Base-by-base conservation (phyloP, 2,888 invertebrate species). In the Xestia rhomboidea region DNA sequence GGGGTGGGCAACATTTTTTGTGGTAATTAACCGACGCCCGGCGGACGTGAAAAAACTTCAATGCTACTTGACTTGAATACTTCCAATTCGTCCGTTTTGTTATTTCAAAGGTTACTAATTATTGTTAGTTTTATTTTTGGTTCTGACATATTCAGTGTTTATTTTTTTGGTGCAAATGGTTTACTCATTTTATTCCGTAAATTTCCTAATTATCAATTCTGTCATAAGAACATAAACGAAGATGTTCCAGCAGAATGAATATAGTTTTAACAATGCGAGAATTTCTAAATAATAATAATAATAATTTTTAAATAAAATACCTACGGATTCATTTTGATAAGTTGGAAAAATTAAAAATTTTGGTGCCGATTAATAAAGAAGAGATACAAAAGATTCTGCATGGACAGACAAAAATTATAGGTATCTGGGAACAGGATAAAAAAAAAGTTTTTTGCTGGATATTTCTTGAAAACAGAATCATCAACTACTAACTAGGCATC, bases 1-100 rank as follows among this genome's bases (percentile, higher is more conserved):
- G 89, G 94, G 95, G 95, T 95, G 95, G 95, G 90, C 94, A 90
- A 90, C 91, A 91, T 94, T 96, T 96, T 95, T 95, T 95, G 93
- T 95, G 87, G 93, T 94, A 94, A 95, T 95, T 95, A 95, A 92
- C 89, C 85, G 82, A 81, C 83, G 78, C 76, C 76, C 73, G 83
- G 78, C 88, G 84, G 85, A 83, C 88, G 82, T 77, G 78, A 73
- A 89, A 89, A 79, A 89, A 80, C 68, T 82, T 84, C 79, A 82
- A 82, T 79, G 78, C 79, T 79, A 85, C 87, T 87, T 81, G 84
- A 81, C 70, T 84, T 72, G 70, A 78, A 73, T 81, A 79, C 63
- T 85, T 85, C 78, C 64, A 86, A 83, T 78, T 75, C 79, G 77
- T 78, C 73, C 73, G 76, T 88, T 88, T 81, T 89, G 87, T 89